Base-by-base conservation (phyloP, 2,888 invertebrate genomes). In the Pasiphila rectangulata region DNA sequence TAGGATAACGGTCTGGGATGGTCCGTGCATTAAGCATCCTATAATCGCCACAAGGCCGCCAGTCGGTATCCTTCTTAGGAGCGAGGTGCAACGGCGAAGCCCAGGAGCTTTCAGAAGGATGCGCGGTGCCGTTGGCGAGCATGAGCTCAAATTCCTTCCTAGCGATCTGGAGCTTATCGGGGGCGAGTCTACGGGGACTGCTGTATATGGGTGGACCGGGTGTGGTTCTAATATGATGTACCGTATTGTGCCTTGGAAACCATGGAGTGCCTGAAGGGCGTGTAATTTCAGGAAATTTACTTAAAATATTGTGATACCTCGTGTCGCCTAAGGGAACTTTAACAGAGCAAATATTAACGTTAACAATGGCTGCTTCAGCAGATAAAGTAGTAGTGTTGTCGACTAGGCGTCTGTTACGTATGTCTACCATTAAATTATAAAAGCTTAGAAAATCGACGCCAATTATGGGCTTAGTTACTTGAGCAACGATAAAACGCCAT, bases 1-100 rank as follows among this genome's bases (percentile, higher is more conserved):
- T 29, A 1, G 69, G 67, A 9, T 32, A 32, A 21, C 5, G 32
- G 21, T 23, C n/a, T n/a, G n/a, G n/a, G n/a, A n/a, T n/a, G n/a
- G n/a, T n/a, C n/a, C n/a, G n/a, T n/a, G n/a, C n/a, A 7, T 10
- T 6, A n/a, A n/a, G n/a, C n/a, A n/a, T n/a, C n/a, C 34, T 24
- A 32, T 41, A 32, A 21, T 34, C 34, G 6, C 32, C 32, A 24
- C 32, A 32, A 9, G 40, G 46, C 15, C 39, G 30, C 38, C 39
- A 39, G 25, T 39, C 17, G 15, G 34, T 46, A 20, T 38, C 37
- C 17, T 37, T 45, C 21, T 20, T 29, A 13, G 46, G 40, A 1
- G 30, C 42, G 1, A 48, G 38, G 15, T 42, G 24, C n/a, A n/a
- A n/a, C n/a, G n/a, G n/a, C n/a, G n/a, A n/a, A n/a, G n/a, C n/a